These are phyloP conservation scores for pig (Sus scrofa) DNA, from an alignment of 2,113 vertebrate species.

Conservation along the genomic window DNA sequence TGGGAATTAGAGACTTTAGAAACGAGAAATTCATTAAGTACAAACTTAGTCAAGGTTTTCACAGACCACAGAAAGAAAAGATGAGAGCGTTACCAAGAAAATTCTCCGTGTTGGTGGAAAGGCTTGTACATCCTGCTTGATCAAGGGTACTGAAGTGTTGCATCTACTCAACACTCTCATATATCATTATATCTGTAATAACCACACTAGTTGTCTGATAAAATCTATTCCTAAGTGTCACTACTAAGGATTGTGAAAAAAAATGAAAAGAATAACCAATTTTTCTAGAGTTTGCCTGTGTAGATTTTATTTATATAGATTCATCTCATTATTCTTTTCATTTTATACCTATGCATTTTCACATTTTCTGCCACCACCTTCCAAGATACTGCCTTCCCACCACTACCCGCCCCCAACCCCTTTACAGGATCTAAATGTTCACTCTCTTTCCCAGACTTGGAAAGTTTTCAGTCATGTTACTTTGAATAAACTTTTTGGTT, in stretches of 20 bases:
- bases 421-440: too few species aligned
- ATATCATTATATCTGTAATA: slow-evolving; percentile 2
- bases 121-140: not conserved
- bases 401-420: not conserved
- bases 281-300: not conserved
- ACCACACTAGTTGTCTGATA: not conserved
- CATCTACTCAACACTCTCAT: slow-evolving; percentile 5
- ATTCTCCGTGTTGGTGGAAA: not conserved
- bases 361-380: not conserved
- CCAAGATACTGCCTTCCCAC: not conserved
- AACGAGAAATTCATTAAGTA: slow-evolving; percentile 74
- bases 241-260: not conserved
- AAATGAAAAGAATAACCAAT: not conserved
- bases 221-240: slow-evolving; percentile 14
- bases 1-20: slow-evolving; percentile 71
- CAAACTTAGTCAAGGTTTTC: slow-evolving; percentile 51
- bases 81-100: not conserved
- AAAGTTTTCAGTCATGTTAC: too few species aligned
- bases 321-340: not conserved
- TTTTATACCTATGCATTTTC: not conserved
- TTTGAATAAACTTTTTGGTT: too few species aligned
- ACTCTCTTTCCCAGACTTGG: too few species aligned
- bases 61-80: slow-evolving; percentile 3
- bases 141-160: not conserved
- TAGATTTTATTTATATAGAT: not conserved